Evolutionary conservation across 2,888 invertebrate genomes (phyloP).

Genomic region (Elegia similella): DNA sequence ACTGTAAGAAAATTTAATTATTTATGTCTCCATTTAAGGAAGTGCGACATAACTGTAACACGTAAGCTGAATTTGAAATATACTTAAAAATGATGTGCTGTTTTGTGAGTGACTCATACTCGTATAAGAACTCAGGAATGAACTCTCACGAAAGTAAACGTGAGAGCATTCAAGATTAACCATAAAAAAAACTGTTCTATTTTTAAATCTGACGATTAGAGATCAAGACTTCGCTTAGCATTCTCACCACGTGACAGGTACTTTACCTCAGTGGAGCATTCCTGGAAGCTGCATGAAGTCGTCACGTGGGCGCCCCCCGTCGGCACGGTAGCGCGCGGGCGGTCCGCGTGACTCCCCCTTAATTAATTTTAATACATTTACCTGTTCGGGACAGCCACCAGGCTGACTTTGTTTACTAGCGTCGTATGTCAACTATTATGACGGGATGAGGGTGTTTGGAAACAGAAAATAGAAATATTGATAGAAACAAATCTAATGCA

Average conservation of each 20-base stretch:
- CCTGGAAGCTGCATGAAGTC: conserved; percentile 77
- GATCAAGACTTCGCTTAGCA: conserved; percentile 18
- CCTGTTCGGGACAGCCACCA: conserved; percentile 47
- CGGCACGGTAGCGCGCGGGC: conserved; percentile 76
- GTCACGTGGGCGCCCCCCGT: conserved; percentile 62
- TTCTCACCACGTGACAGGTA: conserved; percentile 30
- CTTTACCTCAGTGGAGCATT: conserved; percentile 38
- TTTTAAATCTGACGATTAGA: conserved; percentile 19
- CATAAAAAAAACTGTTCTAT: conserved; percentile 4
- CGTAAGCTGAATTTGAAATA: no score
- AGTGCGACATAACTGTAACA: no score
- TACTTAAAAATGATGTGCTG: no score
- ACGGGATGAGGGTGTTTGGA: neutral
- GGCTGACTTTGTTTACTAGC: conserved; percentile 5
- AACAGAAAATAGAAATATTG: no score
- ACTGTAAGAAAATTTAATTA: no score
- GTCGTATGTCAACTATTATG: neutral
- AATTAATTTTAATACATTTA: conserved; percentile 77
- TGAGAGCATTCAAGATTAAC: neutral
- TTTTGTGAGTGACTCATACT: neutral
- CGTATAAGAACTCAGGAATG: neutral
- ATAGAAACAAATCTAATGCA: no score
- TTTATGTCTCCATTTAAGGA: no score
- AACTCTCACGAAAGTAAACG: neutral
- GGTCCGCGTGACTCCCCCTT: conserved; percentile 63